phyloP scores from a whole-genome alignment of 2,888 invertebrate genomes.

The Cosmia pyralina region DNA sequence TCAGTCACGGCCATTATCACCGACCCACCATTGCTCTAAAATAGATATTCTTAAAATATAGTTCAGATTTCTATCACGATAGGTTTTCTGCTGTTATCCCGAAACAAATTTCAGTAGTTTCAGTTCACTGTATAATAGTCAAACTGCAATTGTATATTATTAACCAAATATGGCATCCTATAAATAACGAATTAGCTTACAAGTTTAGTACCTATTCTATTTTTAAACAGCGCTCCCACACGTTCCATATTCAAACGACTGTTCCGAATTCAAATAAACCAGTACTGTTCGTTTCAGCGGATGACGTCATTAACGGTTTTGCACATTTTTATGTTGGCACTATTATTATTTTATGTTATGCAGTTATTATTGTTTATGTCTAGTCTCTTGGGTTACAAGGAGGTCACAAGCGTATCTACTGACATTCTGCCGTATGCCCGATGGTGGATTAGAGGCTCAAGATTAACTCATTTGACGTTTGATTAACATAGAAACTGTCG shows the following conservation, averaged over 20 bases:
- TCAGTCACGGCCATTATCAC: too few species aligned
- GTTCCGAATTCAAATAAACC: constrained; percentile 67
- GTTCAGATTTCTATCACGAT: background rate
- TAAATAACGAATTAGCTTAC: constrained; percentile 44
- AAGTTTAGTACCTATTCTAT: constrained; percentile 62
- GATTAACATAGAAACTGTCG: background rate
- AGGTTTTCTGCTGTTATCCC: background rate
- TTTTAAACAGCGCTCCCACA: constrained; percentile 66
- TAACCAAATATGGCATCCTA: constrained; percentile 41
- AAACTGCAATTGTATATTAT: background rate
- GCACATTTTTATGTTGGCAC: constrained; percentile 52
- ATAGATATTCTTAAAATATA: background rate
- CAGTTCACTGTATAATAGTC: background rate
- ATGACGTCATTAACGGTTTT: constrained; percentile 69
- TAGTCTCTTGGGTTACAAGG: background rate
- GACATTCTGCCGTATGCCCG: background rate
- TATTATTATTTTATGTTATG: constrained; percentile 38
- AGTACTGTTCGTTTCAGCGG: constrained; percentile 64
- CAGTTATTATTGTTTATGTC: constrained; percentile 45
- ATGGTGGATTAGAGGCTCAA: background rate
- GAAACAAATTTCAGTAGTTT: background rate
- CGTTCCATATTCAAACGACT: constrained; percentile 64
- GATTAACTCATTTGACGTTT: background rate
- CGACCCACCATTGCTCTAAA: background rate
- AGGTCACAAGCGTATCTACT: background rate